These are phyloP conservation scores for Holacanthus passer DNA, from an alignment of 2,113 vertebrate genomes.

Conservation along the genomic window DNA sequence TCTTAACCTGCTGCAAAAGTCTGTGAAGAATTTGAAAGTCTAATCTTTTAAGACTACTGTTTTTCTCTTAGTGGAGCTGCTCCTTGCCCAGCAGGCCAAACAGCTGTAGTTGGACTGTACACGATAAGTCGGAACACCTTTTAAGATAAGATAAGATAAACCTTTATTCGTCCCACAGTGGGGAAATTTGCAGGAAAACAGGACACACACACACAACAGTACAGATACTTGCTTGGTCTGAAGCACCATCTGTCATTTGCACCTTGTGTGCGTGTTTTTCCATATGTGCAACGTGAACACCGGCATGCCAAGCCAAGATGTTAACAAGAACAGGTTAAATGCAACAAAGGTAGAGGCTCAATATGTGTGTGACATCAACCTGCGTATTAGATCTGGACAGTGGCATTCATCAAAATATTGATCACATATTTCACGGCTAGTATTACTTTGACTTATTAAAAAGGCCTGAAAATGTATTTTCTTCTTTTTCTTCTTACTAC, in stretches of 20 bases:
- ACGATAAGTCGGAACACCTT: background rate
- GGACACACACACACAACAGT: background rate
- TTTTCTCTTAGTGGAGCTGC: background rate
- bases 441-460: no score
- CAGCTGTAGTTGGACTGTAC: background rate
- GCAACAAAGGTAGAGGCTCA: background rate
- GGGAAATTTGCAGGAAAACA: no score
- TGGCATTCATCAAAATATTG: no score
- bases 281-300: constrained; percentile 1
- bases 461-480: no score
- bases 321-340: background rate
- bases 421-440: no score
- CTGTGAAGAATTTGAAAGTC: no score
- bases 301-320: background rate
- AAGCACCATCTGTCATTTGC: constrained; percentile 2
- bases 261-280: constrained; percentile 19
- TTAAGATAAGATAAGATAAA: no score
- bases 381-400: background rate
- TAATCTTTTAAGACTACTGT: background rate
- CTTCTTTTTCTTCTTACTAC: background rate
- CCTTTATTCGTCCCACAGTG: background rate
- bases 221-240: constrained; percentile 5
- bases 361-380: background rate
- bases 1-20: no score
- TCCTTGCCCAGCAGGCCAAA: background rate